Percentiles rank a stretch among this genome's conserved stretches.
Conservation (phyloP, 2,113 vertebrate species). For the Pangasianodon gigas region DNA sequence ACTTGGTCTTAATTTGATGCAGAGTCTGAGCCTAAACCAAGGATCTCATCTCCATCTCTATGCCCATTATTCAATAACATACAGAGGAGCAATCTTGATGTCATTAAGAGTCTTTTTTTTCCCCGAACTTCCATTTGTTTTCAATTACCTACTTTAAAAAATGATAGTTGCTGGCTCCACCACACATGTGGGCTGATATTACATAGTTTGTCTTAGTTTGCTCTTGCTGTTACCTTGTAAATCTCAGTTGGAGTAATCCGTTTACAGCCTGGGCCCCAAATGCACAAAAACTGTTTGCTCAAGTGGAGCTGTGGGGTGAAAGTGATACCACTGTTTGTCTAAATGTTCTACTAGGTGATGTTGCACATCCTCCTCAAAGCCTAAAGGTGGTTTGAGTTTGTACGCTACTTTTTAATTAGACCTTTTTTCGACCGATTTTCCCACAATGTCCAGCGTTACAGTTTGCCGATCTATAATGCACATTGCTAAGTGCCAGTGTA, state of each 20-base stretch:
- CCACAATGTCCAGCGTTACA: background rate
- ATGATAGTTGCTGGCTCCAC: conserved; percentile 46
- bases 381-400: background rate
- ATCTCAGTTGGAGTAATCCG: conserved; percentile 56
- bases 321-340: conserved; percentile 40
- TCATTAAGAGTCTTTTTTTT: conserved; percentile 57
- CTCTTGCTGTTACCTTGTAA: conserved; percentile 55
- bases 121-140: conserved; percentile 60
- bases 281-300: conserved; percentile 36
- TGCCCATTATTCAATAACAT: conserved; percentile 52
- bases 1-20: conserved; percentile 34
- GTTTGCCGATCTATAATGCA: background rate
- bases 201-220: conserved; percentile 56
- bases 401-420: background rate
- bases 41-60: conserved; percentile 61
- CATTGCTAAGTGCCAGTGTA: background rate
- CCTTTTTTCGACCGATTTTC: conserved; percentile 5
- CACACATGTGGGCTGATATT: conserved; percentile 38
- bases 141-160: conserved; percentile 56
- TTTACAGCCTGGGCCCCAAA: conserved; percentile 52
- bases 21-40: conserved; percentile 48
- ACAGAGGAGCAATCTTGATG: conserved; percentile 54
- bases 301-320: conserved; percentile 46
- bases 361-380: background rate
- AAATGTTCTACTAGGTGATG: conserved; percentile 15